These are phyloP conservation scores for Drosophila elegans DNA, from an alignment of 1,140 invertebrate genomes.

Conservation along the genomic window DNA sequence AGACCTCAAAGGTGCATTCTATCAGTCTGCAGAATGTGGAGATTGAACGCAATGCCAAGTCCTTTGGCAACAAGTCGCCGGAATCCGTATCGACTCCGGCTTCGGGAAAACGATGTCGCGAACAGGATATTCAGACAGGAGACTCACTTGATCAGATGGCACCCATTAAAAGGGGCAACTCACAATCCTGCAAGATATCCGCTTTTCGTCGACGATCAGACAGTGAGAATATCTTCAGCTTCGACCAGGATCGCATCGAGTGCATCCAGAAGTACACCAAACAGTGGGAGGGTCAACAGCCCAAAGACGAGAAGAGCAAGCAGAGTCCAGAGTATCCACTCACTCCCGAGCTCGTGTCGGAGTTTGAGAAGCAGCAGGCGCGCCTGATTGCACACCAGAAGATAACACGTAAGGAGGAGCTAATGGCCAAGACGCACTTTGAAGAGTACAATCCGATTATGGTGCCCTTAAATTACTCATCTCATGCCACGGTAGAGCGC, in stretches of 20 bases:
- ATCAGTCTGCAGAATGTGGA: conserved; percentile 89
- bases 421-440: conserved; percentile 88
- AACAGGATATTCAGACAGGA: conserved; percentile 78
- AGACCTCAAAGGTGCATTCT: conserved; percentile 87
- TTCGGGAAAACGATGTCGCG: conserved; percentile 67
- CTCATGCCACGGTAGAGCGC: conserved; percentile 90
- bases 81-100: conserved; percentile 72
- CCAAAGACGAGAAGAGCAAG: conserved; percentile 82
- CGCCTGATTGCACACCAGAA: conserved; percentile 84
- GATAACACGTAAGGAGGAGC: conserved; percentile 87
- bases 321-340: conserved; percentile 82
- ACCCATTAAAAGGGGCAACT: conserved; percentile 70
- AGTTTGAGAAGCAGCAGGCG: conserved; percentile 87
- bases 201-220: conserved; percentile 85
- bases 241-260: conserved; percentile 89
- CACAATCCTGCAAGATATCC: conserved; percentile 78
- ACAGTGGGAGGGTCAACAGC: conserved; percentile 86
- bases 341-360: conserved; percentile 86
- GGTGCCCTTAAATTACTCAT: conserved; percentile 81
- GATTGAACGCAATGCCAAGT: conserved; percentile 87
- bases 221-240: conserved; percentile 88
- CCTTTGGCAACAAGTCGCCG: conserved; percentile 77
- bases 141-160: conserved; percentile 76
- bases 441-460: conserved; percentile 87
- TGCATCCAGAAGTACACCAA: conserved; percentile 87